A percentile compares a stretch with the other conserved stretches of the same genome.
These are phyloP conservation scores for Scaptodrosophila lebanonensis DNA, from an alignment of 1,140 invertebrate genomes.

Conservation along the genomic window DNA sequence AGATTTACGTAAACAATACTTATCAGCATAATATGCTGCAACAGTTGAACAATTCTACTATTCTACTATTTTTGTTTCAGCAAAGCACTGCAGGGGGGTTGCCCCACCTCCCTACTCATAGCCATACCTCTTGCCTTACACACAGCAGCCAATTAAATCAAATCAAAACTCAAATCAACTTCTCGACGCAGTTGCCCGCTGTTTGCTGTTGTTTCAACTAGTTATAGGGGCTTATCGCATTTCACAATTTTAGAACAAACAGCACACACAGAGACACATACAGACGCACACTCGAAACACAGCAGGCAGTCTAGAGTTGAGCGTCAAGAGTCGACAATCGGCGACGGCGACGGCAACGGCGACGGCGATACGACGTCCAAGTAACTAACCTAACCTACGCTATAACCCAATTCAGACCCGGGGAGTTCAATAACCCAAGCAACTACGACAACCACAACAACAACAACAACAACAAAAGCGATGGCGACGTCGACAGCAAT, in stretches of 20 bases:
- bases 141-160: conserved; percentile 44
- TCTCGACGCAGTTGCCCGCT: conserved; percentile 3
- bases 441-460: conserved; percentile 10
- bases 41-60: no score
- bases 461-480: neutral
- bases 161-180: conserved; percentile 41
- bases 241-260: conserved; percentile 54
- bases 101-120: no score
- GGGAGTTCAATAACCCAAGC: conserved; percentile 55
- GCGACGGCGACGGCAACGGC: conserved; percentile 14
- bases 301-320: neutral
- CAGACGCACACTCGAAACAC: neutral
- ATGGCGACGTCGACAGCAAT: conserved; percentile 12
- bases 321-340: neutral
- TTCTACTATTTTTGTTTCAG: no score
- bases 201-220: neutral
- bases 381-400: conserved; percentile 53
- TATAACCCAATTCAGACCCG: conserved; percentile 56
- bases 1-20: no score
- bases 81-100: no score
- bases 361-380: conserved; percentile 19
- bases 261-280: conserved; percentile 16
- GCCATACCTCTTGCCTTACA: no score
- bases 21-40: no score
- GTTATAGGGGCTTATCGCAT: conserved; percentile 44